These are phyloP conservation scores for Musca vetustissima DNA, from an alignment of 1,140 invertebrate species.

Conservation along the genomic window DNA sequence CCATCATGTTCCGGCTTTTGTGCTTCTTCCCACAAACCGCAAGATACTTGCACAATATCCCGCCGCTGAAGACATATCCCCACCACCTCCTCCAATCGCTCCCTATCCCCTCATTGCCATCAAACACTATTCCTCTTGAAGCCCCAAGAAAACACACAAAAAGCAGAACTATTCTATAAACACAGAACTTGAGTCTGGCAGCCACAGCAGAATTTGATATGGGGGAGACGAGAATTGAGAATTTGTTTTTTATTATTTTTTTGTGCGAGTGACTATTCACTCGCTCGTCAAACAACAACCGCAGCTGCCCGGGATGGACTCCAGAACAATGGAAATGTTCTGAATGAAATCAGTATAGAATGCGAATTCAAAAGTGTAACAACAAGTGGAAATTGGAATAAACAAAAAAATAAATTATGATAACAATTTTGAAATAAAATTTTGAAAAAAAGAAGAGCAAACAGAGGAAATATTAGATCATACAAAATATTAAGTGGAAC, in stretches of 20 bases:
- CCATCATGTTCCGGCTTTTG: not conserved
- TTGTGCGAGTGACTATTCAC: not conserved
- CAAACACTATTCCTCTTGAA: not conserved
- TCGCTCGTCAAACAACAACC: not conserved
- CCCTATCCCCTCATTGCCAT: too few relatives aligned
- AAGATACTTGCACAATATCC: constrained; percentile 13
- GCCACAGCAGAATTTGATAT: constrained; percentile 1
- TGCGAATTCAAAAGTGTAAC: constrained; percentile 16
- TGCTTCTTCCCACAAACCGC: not conserved
- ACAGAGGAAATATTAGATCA: too few relatives aligned
- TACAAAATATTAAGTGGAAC: too few relatives aligned
- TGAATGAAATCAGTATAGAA: constrained; percentile 7
- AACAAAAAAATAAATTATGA: not conserved
- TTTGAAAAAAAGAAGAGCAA: too few relatives aligned
- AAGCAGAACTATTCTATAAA: too few relatives aligned
- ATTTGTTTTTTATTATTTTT: too few relatives aligned
- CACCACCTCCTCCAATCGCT: too few relatives aligned
- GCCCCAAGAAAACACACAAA: too few relatives aligned
- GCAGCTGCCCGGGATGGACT: constrained; percentile 1
- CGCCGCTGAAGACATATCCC: too few relatives aligned
- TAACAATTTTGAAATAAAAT: too few relatives aligned
- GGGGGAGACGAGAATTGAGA: too few relatives aligned
- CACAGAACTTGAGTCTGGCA: too few relatives aligned
- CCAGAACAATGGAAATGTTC: not conserved
- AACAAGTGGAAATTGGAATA: constrained; percentile 5